Conservation (phyloP, 2,113 vertebrate species). For the Gadus chalcogrammus region DNA sequence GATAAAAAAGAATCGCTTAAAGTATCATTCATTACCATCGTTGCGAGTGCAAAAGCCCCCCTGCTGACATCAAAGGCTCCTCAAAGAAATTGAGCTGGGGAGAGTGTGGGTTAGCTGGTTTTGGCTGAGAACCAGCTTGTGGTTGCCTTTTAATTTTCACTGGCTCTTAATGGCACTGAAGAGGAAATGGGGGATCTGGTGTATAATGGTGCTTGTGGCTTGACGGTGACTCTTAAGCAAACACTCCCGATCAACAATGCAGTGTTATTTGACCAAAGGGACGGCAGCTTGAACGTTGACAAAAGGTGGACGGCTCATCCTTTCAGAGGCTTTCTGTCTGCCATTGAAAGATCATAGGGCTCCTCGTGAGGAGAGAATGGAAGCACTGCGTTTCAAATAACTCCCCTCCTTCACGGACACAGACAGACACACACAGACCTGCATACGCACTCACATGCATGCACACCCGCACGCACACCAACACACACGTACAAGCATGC, state of each 20-base stretch:
- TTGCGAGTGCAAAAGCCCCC: constrained; percentile 87
- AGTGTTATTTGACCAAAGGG: constrained; percentile 24
- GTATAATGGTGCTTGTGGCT: constrained; percentile 46
- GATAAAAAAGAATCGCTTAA: constrained; percentile 99
- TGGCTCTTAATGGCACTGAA: constrained; percentile 69
- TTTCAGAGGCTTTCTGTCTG: constrained; percentile 45
- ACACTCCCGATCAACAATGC: constrained; percentile 45
- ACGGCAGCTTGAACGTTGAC: constrained; percentile 35
- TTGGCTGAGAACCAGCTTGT: constrained; percentile 89
- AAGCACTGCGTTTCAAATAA: constrained; percentile 27
- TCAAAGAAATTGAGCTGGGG: constrained; percentile 70
- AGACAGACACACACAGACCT: constrained; percentile 7
- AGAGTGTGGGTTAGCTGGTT: constrained; percentile 85
- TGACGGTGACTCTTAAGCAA: constrained; percentile 33
- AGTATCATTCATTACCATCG: constrained; percentile 91
- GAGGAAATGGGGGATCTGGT: constrained; percentile 63
- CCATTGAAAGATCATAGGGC: constrained; percentile 57
- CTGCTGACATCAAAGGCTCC: constrained; percentile 94
- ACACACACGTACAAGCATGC: constrained; percentile 15
- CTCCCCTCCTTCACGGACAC: constrained; percentile 1
- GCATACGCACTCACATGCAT: constrained; percentile 4
- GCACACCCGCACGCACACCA: constrained; percentile 10
- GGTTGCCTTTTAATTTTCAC: constrained; percentile 82
- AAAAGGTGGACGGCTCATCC: constrained; percentile 44
- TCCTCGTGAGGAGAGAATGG: constrained; percentile 38